Percentiles rank a stretch among this genome's conserved stretches.
Conservation (phyloP, 2,113 vertebrate species). For the Platichthys stellatus region DNA sequence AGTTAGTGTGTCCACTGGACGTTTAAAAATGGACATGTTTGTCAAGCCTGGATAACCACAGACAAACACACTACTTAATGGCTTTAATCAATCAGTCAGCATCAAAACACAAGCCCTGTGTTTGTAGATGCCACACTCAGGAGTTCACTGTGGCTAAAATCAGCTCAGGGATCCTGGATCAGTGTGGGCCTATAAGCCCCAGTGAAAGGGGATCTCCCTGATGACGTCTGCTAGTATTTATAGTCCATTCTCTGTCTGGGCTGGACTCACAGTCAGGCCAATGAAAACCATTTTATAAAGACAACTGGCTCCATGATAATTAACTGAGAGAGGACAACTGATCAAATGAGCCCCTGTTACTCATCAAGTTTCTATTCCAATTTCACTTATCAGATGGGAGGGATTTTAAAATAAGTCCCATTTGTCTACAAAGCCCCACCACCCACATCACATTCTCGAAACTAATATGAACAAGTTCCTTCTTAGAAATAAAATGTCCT, state of each 20-base stretch:
- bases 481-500: too few relatives aligned
- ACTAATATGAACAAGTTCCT: too few relatives aligned
- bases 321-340: neutral
- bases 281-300: conserved; percentile 14
- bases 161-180: conserved; percentile 45
- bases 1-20: neutral
- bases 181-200: conserved; percentile 29
- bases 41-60: conserved; percentile 2
- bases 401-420: neutral
- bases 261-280: conserved; percentile 12
- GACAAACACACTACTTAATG: conserved; percentile 10
- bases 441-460: too few relatives aligned
- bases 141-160: conserved; percentile 34
- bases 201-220: conserved; percentile 65
- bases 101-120: conserved; percentile 1
- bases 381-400: neutral
- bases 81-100: conserved; percentile 4
- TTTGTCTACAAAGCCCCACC: neutral
- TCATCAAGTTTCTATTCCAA: conserved; percentile 13
- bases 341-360: neutral
- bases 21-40: conserved; percentile 4
- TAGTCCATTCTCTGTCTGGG: conserved; percentile 21
- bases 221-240: conserved; percentile 56
- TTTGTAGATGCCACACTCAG: conserved; percentile 20
- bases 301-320: conserved; percentile 3